Percentiles rank a stretch among this genome's conserved stretches.
Evolutionary conservation across 2,113 vertebrate species (phyloP).

Genomic region (Cavia porcellus): DNA sequence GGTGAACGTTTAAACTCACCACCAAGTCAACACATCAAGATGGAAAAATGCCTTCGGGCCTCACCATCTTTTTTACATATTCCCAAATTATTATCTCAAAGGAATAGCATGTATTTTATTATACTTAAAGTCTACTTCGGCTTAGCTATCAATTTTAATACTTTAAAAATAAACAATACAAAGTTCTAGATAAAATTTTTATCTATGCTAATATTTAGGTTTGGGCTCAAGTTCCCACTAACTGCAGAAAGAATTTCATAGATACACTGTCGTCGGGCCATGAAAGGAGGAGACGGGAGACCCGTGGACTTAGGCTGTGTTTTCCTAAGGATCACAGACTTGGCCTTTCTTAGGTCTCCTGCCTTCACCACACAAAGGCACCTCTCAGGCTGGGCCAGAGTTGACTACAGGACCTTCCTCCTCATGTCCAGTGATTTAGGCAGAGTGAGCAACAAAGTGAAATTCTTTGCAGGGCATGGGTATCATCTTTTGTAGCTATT

Average conservation of each 20-base stretch:
- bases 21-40: conserved; percentile 38
- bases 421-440: background rate
- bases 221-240: conserved; percentile 54
- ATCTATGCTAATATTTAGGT: conserved; percentile 76
- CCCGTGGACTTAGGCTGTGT: background rate
- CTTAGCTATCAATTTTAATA: conserved; percentile 53
- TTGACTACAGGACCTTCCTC: background rate
- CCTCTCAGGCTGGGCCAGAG: background rate
- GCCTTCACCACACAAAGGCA: background rate
- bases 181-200: conserved; percentile 69
- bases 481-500: background rate
- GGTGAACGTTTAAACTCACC: conserved; percentile 42
- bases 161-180: conserved; percentile 75
- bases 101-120: conserved; percentile 61
- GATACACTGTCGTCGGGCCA: background rate
- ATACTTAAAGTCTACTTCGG: conserved; percentile 16
- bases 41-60: conserved; percentile 65
- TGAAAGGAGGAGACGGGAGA: background rate
- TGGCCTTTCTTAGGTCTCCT: background rate
- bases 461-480: background rate
- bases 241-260: conserved; percentile 18
- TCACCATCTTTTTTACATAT: conserved; percentile 69
- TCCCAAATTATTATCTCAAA: conserved; percentile 64
- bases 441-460: background rate
- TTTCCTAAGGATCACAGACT: background rate